Evolutionary conservation across 2,797 vertebrate genomes (phyloP).

Genomic region (Phataginus tricuspis): DNA sequence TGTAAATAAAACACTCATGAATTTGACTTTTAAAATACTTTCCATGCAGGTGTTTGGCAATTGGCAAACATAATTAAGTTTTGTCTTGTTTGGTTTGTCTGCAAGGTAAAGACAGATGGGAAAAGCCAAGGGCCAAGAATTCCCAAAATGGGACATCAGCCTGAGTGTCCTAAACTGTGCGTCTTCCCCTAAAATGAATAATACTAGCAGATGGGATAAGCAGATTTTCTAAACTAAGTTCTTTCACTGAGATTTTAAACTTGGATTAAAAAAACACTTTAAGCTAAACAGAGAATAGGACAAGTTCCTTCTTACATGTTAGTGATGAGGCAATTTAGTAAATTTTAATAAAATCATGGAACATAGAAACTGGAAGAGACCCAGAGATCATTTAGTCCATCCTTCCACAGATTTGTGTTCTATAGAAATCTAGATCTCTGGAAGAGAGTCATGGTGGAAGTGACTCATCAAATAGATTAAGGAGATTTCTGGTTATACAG

Average conservation of each 20-base stretch:
- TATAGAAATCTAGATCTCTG: not conserved
- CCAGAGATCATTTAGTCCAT: not conserved
- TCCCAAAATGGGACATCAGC: not conserved
- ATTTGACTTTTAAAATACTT: constrained; percentile 53
- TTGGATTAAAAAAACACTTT: not conserved
- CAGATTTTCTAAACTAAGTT: constrained; percentile 39
- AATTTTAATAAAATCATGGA: not conserved
- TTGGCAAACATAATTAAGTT: constrained; percentile 11
- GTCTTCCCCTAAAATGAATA: not conserved
- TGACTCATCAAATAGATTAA: not conserved
- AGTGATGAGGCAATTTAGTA: not conserved
- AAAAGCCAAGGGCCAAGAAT: constrained; percentile 5
- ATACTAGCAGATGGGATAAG: not conserved
- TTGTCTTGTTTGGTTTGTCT: constrained; percentile 11
- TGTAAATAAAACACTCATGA: constrained; percentile 5
- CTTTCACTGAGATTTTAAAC: not conserved
- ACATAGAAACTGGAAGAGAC: not conserved
- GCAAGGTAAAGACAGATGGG: constrained; percentile 23
- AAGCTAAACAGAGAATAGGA: not conserved
- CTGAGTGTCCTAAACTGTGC: not conserved
- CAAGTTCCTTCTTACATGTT: not conserved
- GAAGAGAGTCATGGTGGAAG: not conserved
- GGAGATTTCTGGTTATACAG: not conserved
- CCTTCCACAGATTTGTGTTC: not conserved
- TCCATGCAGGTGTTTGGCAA: constrained; percentile 47